Conservation (phyloP, 2,113 vertebrate genomes). For the Pseudolaguvia tuberculata region DNA sequence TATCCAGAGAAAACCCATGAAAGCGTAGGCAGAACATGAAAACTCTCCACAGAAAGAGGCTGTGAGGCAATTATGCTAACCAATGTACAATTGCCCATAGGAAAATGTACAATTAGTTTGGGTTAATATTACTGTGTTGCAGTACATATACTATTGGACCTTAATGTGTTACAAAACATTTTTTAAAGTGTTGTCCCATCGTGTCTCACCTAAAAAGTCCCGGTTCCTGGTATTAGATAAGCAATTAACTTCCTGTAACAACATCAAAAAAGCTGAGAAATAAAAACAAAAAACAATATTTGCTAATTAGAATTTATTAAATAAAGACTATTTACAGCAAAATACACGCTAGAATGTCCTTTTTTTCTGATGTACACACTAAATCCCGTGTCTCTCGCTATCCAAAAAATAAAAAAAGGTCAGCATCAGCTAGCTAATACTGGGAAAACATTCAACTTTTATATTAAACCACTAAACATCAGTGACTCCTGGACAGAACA, state of each 20-base stretch:
- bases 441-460: conserved; percentile 71
- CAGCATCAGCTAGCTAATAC: conserved; percentile 58
- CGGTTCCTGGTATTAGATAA: neutral
- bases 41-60: too few species aligned
- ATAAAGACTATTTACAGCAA: conserved; percentile 69
- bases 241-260: neutral
- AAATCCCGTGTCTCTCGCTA: neutral
- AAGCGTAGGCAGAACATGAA: too few species aligned
- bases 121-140: too few species aligned
- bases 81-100: too few species aligned
- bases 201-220: too few species aligned
- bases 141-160: too few species aligned
- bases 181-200: too few species aligned
- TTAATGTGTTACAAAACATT: too few species aligned
- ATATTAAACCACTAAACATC: conserved; percentile 55
- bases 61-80: too few species aligned
- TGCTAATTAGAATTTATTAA: conserved; percentile 64
- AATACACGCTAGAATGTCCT: conserved; percentile 70
- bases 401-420: conserved; percentile 51
- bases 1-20: too few species aligned
- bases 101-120: too few species aligned
- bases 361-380: conserved; percentile 52
- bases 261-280: neutral
- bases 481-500: conserved; percentile 60
- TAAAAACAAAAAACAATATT: conserved; percentile 29